Evolutionary conservation across 2,888 invertebrate genomes (phyloP), one percentile per base, ranked within the genome.

Genomic region (Gerris lacustris): DNA sequence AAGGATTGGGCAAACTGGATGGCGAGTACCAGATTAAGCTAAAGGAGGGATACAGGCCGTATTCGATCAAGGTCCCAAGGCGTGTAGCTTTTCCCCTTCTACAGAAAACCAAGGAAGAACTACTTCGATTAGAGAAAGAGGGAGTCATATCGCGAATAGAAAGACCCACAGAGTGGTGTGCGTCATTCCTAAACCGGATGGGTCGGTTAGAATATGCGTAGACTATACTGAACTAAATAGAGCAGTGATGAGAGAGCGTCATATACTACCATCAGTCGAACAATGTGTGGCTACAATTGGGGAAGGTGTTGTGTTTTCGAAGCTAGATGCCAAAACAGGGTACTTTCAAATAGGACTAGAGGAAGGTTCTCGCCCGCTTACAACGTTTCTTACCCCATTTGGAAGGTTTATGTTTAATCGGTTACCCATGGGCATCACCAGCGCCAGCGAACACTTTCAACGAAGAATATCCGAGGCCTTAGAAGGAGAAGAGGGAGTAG

Each of bases 331-430:
- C 15, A 73, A 70, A 17, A 62, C 70, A 1, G 76, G 76, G n/a
- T 78, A 77, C 71, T 76, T 76, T 73, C 77, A 78, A 70, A 66
- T 77, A 11, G 69, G 67, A 45, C 55, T 76, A 4, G 69, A 44
- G 5, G 47, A 72, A 15, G 72, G 74, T 43, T 72, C 73, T 31
- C 70, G 70, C n/a, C 64, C 31, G 5, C 69, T 73, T 6, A 74
- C 73, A 9, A 72, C 72, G 6, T 75, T 76, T 66, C 63, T 73
- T 5, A 75, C 75, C 2, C 74, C 74, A 15, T 74, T 73, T 55
- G 74, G 73, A 17, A 70, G 73, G 6, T 73, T 55, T 70, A 71
- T 70, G 62, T 76, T 67, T 63, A 72, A 67, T 5, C 70, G 74
- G 18, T 63, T 76, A 15, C 76, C 75, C 5, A 75, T 76, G 69